Base-by-base conservation (phyloP, 2,113 vertebrate species). In the Lethenteron camtschaticum region DNA sequence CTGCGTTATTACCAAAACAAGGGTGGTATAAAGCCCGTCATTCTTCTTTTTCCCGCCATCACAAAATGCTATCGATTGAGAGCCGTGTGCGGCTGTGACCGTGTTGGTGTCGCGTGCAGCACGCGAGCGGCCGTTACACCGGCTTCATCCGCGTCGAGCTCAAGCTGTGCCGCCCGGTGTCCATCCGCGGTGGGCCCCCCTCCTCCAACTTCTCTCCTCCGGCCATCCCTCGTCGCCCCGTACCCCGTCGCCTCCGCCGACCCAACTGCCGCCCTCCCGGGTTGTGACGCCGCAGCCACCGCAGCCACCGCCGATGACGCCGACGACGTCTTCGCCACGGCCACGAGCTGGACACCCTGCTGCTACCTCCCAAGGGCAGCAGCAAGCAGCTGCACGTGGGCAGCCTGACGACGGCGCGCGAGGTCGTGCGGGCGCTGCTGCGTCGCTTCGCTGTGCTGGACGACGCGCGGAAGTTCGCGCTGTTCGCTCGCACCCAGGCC, bases 91-190 rank as follows among this genome's bases (percentile, higher is more conserved):
- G 5, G 41, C 41, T 41, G 41, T 41, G 41, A 41, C 41, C 41
- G 41, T 41, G 41, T 41, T 7, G 41, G 41, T 41, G 41, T 41
- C 41, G 41, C 6, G 41, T 41, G 41, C 78, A 97, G 94, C 89
- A 85, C 75, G 88, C 86, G 77, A 87, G 94, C 0, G 86, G 89
- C 59, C 85, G 86, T 20, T 97, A 88, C 78, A 95, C 89, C 0
- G 91, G 94, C 57, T 97, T 97, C 78, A 95, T 97, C 75, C 95
- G 88, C 76, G 94, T 97, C 72, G 88, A 91, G 71, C 85, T 96
- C 74, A 89, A 91, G 78, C 76, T 97, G 70, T 77, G 83, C 2
- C 86, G 89, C 2, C 94, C 94, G 0, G 82, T 97, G 70, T 89
- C 91, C 0, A 83, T 96, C 56, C 41, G 41, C 5, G 41, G 41